A percentile compares a stretch with the other conserved stretches of the same genome.
Evolutionary conservation across 2,113 vertebrate genomes (phyloP).

Genomic region (Brachirus orientalis): DNA sequence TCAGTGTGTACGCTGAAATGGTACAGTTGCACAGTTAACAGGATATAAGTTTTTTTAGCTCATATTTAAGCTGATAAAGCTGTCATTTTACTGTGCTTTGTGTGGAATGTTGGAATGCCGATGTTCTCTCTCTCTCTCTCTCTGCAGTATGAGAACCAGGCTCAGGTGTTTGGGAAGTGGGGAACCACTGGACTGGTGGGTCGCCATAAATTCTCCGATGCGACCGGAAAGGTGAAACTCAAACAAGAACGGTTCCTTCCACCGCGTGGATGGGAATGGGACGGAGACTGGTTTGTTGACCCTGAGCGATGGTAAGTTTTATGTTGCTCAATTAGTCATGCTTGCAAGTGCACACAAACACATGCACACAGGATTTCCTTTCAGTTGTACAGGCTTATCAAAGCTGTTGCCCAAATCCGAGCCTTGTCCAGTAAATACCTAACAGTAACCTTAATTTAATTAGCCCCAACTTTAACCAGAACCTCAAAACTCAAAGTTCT

Average conservation of each 20-base stretch:
- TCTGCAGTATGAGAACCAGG: constrained; percentile 96
- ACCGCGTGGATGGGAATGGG: constrained; percentile 95
- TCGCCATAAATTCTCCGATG: constrained; percentile 94
- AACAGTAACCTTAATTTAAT: too few species aligned
- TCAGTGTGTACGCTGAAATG: constrained; percentile 96
- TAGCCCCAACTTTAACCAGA: too few species aligned
- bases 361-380: neutral
- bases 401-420: too few species aligned
- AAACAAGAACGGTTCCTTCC: constrained; percentile 95
- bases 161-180: constrained; percentile 94
- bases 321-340: neutral
- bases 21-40: constrained; percentile 41
- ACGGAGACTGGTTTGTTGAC: constrained; percentile 91
- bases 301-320: constrained; percentile 87
- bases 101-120: neutral
- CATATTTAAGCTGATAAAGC: neutral
- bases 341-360: neutral
- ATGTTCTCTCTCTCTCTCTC: too few species aligned
- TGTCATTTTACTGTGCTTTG: neutral
- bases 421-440: too few species aligned
- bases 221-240: constrained; percentile 97
- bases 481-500: too few species aligned
- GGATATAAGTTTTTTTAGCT: neutral
- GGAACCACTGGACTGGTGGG: constrained; percentile 94
- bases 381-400: too few species aligned